Evolutionary conservation across 2,888 invertebrate genomes (phyloP).

Genomic region (Cheilosia scutellata): DNA sequence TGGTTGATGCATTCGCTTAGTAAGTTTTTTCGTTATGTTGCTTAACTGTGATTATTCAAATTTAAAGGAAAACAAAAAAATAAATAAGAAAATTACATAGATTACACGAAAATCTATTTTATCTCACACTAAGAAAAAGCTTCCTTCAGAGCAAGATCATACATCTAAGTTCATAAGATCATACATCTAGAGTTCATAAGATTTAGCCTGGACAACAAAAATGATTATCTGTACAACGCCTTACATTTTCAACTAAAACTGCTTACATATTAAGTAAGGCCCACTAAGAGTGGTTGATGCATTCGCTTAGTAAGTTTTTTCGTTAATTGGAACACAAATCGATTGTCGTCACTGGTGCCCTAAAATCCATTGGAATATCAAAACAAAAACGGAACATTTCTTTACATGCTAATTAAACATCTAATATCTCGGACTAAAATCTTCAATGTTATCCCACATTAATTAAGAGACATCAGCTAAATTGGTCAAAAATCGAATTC

Average conservation of each 20-base stretch:
- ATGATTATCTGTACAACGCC: no score
- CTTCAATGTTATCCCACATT: constrained; percentile 45
- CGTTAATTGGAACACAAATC: constrained; percentile 44
- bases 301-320: no score
- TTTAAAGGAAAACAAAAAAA: not conserved
- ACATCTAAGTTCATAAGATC: no score
- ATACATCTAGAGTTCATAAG: no score
- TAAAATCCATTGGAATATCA: constrained; percentile 2
- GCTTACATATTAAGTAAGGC: no score
- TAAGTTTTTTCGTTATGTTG: no score
- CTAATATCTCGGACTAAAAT: constrained; percentile 27
- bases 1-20: no score
- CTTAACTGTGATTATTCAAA: not conserved
- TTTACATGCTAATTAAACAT: constrained; percentile 35
- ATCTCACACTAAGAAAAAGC: not conserved
- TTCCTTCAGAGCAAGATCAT: constrained; percentile 19
- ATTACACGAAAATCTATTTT: not conserved
- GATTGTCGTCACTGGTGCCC: constrained; percentile 22
- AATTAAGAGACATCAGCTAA: constrained; percentile 45
- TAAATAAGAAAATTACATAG: not conserved
- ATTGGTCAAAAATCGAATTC: constrained; percentile 30
- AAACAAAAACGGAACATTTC: constrained; percentile 17
- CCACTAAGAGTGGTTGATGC: no score
- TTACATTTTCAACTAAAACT: no score
- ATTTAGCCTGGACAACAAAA: no score